A percentile compares a stretch with the other conserved stretches of the same genome.
These are phyloP conservation scores for Meandrina meandrites DNA, from an alignment of 92 coral and sea anemone genomes.

Conservation along the genomic window DNA sequence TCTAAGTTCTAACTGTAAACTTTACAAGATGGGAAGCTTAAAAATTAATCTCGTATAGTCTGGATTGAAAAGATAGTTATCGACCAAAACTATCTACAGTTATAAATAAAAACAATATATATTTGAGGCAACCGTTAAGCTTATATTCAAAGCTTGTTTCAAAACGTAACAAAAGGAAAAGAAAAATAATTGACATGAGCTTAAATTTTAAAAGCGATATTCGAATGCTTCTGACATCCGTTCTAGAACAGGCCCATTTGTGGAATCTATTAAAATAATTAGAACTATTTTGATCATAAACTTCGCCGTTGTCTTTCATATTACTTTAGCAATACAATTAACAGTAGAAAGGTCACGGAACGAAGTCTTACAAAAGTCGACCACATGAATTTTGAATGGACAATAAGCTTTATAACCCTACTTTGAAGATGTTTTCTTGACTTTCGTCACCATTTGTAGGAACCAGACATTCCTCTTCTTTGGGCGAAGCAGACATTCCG, in stretches of 20 bases:
- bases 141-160: not conserved
- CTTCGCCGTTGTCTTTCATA: not conserved
- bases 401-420: no score
- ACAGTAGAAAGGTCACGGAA: slow-evolving; percentile 9
- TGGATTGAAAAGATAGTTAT: not conserved
- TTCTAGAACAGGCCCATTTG: not conserved
- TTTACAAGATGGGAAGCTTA: not conserved
- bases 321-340: not conserved
- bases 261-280: slow-evolving; percentile 13
- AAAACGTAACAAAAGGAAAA: not conserved
- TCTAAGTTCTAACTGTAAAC: not conserved
- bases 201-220: not conserved
- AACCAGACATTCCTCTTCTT: slow-evolving; percentile 31
- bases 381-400: not conserved
- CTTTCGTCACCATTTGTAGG: slow-evolving; percentile 45
- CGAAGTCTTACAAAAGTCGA: slow-evolving; percentile 15
- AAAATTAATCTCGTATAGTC: not conserved
- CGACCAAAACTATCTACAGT: not conserved
- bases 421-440: slow-evolving; percentile 62
- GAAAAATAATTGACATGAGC: not conserved
- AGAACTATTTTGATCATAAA: not conserved
- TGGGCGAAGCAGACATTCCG: slow-evolving; percentile 33
- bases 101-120: not conserved
- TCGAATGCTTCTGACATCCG: not conserved
- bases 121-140: not conserved